Conservation (phyloP, 2,888 invertebrate species). For the Cantharis rustica region DNA sequence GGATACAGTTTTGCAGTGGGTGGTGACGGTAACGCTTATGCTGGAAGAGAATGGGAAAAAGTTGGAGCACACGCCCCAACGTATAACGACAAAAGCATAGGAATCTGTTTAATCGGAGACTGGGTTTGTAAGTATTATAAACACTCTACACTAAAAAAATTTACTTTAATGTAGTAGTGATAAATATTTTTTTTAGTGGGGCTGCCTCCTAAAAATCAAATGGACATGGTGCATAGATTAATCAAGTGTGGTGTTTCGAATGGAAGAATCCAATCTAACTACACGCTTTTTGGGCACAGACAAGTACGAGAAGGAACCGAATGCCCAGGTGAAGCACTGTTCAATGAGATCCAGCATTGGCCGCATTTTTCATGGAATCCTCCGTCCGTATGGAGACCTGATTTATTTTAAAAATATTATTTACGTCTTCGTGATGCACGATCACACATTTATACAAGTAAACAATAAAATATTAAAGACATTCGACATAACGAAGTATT, state of each 20-base stretch:
- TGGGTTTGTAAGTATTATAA: constrained; percentile 69
- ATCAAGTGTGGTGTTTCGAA: constrained; percentile 65
- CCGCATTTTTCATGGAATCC: constrained; percentile 52
- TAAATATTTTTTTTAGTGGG: constrained; percentile 59
- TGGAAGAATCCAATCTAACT: constrained; percentile 64
- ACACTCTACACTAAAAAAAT: no score
- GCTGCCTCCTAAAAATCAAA: constrained; percentile 64
- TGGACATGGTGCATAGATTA: constrained; percentile 62
- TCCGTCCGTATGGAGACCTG: constrained; percentile 8
- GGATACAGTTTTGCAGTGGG: constrained; percentile 75
- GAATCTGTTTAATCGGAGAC: constrained; percentile 74
- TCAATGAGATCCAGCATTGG: constrained; percentile 67
- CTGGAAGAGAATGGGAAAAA: constrained; percentile 71
- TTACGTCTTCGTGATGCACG: not conserved
- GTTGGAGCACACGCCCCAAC: constrained; percentile 73
- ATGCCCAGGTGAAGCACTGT: constrained; percentile 69
- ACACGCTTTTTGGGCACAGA: constrained; percentile 69
- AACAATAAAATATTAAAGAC: not conserved
- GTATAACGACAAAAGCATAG: constrained; percentile 71
- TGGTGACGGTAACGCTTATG: constrained; percentile 72
- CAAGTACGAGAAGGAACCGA: constrained; percentile 65
- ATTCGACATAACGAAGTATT: not conserved
- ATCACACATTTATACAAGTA: not conserved
- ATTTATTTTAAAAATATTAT: not conserved
- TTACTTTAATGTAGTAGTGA: no score